Evolutionary conservation across 2,888 invertebrate genomes (phyloP), one percentile per base, ranked within the genome.

Genomic region (Spatulosminthurus flaviceps): DNA sequence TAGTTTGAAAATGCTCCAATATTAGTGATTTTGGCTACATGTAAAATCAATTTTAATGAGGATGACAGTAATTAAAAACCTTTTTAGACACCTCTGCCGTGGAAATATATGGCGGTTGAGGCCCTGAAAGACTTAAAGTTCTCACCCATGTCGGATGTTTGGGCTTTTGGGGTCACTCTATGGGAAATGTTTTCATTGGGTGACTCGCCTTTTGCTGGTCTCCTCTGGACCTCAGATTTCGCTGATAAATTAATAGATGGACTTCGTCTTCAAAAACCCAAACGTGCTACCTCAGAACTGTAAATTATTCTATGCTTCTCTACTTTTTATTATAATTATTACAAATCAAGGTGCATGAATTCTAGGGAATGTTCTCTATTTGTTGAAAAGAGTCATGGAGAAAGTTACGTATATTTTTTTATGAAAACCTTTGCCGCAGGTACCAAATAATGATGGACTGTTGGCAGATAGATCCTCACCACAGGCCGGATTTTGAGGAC

Each of bases 171-270:
- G 4, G 41, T 78, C 22, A 41, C 61, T 13, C 66, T 78, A 0
- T 78, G 78, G 78, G 78, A 78, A 78, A n/a, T 78, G 19, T 78
- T 72, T 19, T 66, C 78, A 16, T 28, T 78, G 22, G 78, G 73
- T 0, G 19, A 24, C 22, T 19, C 41, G n/a, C 78, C 78, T 0
- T 78, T 73, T 66, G 5, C 73, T 24, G 78, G 78, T 11, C n/a
- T 66, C 1, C 13, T 66, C 0, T 78, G 78, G 78, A 73, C 41
- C 2, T 28, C 21, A 7, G 42, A 73, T 9, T 78, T 78, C 43
- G 41, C 28, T 1, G 78, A 78, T 4, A 21, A 29, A 19, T 61
- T 78, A 13, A 22, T n/a, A 43, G 19, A 73, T 0, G 78, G 78
- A 0, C 28, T 73, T 0, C 29, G 66, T 9, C 43, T 70, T 1